phyloP scores from a whole-genome alignment of 2,888 invertebrate genomes.

The Lasioglossum pauxillum region DNA sequence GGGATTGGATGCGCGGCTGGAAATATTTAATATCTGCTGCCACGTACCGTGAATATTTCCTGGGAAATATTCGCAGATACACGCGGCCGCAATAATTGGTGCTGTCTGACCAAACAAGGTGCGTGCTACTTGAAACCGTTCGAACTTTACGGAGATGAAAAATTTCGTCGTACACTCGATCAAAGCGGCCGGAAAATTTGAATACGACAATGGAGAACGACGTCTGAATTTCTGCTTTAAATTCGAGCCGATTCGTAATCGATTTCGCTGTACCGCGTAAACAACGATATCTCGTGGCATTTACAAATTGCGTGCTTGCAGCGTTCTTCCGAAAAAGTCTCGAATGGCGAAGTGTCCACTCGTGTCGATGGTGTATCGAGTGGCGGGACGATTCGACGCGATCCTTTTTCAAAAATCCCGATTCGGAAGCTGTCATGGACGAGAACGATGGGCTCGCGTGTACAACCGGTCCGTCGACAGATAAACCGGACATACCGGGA shows the following conservation, averaged over 20 bases:
- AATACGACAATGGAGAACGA: background rate
- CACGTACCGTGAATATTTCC: background rate
- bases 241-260: background rate
- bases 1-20: background rate
- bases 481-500: constrained; percentile 41
- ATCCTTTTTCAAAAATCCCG: constrained; percentile 8
- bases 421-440: constrained; percentile 22
- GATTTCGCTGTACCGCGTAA: background rate
- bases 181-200: background rate
- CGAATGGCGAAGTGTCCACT: constrained; percentile 28
- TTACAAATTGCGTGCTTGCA: background rate
- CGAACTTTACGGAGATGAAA: too few relatives aligned
- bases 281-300: background rate
- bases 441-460: background rate
- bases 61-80: background rate
- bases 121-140: background rate
- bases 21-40: background rate
- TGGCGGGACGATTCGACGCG: constrained; percentile 14
- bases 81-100: background rate
- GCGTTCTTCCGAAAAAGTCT: background rate
- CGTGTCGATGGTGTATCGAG: constrained; percentile 14
- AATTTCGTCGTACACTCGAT: too few relatives aligned
- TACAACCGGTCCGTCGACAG: constrained; percentile 33
- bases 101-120: background rate
- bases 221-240: background rate